phyloP scores from a whole-genome alignment of 2,113 vertebrate species.

The Heterochromis multidens region DNA sequence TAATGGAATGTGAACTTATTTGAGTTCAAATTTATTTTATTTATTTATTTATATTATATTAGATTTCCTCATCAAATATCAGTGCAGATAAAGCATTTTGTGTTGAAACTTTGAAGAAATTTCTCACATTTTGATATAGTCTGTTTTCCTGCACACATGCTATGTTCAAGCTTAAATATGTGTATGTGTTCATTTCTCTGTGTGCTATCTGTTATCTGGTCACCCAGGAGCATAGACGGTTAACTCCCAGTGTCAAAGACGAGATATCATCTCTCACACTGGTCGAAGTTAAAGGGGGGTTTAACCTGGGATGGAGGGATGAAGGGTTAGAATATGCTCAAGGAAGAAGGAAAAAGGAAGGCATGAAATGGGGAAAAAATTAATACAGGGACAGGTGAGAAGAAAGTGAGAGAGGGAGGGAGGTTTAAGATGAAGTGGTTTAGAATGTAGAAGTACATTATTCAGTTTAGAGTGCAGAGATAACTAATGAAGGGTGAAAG shows the following conservation, averaged over 20 bases:
- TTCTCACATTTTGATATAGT: not conserved
- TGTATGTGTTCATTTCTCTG: accelerated
- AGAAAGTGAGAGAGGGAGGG: not conserved
- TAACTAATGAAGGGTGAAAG: constrained; percentile 53
- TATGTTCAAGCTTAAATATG: not conserved
- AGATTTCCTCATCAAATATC: not conserved
- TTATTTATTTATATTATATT: no score
- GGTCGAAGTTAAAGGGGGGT: not conserved
- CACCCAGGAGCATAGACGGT: not conserved
- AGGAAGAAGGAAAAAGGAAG: not conserved
- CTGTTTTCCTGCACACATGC: not conserved
- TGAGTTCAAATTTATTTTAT: not conserved
- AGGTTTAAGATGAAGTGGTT: not conserved
- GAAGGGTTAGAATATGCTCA: not conserved
- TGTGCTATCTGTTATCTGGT: constrained; percentile 21
- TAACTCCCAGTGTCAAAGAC: not conserved
- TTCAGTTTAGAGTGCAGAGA: constrained; percentile 44
- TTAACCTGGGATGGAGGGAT: not conserved
- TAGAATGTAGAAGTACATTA: constrained; percentile 26
- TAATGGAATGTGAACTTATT: not conserved
- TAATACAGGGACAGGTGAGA: not conserved
- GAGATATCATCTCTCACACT: constrained; percentile 14
- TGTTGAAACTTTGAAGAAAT: not conserved
- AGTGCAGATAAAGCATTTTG: not conserved
- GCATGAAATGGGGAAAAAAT: not conserved